phyloP scores from a whole-genome alignment of 2,113 vertebrate genomes.

The Thymallus thymallus region DNA sequence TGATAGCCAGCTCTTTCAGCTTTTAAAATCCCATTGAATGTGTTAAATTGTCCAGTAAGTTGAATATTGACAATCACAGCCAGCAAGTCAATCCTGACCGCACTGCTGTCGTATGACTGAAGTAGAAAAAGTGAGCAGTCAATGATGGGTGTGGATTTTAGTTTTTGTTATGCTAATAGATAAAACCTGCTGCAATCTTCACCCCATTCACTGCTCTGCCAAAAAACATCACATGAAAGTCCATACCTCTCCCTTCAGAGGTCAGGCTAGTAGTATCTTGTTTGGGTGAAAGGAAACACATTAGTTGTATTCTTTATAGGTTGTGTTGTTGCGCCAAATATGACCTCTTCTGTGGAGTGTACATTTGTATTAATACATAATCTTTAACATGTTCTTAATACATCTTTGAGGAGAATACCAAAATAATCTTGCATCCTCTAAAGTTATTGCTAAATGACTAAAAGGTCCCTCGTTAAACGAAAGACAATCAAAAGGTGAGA shows the following conservation, averaged over 20 bases:
- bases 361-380: no score
- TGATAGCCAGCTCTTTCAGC: not conserved
- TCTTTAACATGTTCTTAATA: no score
- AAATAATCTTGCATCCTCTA: no score
- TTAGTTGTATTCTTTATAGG: not conserved
- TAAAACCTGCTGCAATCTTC: slow-evolving; percentile 43
- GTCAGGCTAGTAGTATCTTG: slow-evolving; percentile 35
- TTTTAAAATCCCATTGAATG: not conserved
- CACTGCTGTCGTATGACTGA: not conserved
- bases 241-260: not conserved
- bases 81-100: not conserved
- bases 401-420: no score
- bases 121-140: slow-evolving; percentile 13
- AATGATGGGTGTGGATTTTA: slow-evolving; percentile 31
- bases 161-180: slow-evolving; percentile 14
- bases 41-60: not conserved
- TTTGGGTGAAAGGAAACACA: slow-evolving; percentile 1
- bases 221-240: not conserved
- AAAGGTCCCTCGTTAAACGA: not conserved
- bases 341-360: no score
- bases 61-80: not conserved
- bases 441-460: not conserved
- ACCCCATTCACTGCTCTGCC: slow-evolving; percentile 18
- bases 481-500: not conserved
- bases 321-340: not conserved